Evolutionary conservation across 2,888 invertebrate species (phyloP), one percentile per base, ranked within the genome.

Genomic region (Pelosia muscerda): DNA sequence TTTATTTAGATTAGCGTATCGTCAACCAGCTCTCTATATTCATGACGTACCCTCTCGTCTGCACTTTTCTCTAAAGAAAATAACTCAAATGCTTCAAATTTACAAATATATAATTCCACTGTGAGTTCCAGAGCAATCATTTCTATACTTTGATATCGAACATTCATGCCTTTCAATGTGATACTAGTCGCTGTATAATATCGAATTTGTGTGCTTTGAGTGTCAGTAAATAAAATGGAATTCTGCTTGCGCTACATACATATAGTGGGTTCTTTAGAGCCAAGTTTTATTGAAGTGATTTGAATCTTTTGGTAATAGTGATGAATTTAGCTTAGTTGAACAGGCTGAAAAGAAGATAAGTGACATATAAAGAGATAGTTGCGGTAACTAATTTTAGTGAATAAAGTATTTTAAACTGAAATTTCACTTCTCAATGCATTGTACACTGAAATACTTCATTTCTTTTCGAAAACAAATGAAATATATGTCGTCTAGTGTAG

Each of bases 1-100:
- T 86, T 88, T 89, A 88, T 88, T 89, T 86, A 88, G 88, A 89
- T 90, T 89, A 89, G 83, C 82, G 82, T 75, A 83, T 83, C 84
- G 80, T 84, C 82, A 84, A 81, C 72, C 75, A 74, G 71, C 82
- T 81, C 79, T 88, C 79, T 84, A 85, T 88, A 89, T 89, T 88
- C 89, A 88, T 89, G 86, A 82, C 80, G 76, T 81, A 81, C 76
- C 78, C 75, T 77, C 72, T 77, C 72, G 67, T 75, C 74, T 77
- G 74, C 80, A 86, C 81, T 83, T 84, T 82, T 83, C 73, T 78
- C 73, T 75, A 74, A 75, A 76, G 68, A 68, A n/a, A 66, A 80
- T 83, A 81, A 79, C 81, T 84, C 74, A 77, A 73, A 75, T 75
- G 77, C 77, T 77, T 76, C 77, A 78, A 81, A 84, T 76, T 81